A percentile compares a stretch with the other conserved stretches of the same genome.
Conservation (phyloP, 2,113 vertebrate genomes). For the Neotragus moschatus region DNA sequence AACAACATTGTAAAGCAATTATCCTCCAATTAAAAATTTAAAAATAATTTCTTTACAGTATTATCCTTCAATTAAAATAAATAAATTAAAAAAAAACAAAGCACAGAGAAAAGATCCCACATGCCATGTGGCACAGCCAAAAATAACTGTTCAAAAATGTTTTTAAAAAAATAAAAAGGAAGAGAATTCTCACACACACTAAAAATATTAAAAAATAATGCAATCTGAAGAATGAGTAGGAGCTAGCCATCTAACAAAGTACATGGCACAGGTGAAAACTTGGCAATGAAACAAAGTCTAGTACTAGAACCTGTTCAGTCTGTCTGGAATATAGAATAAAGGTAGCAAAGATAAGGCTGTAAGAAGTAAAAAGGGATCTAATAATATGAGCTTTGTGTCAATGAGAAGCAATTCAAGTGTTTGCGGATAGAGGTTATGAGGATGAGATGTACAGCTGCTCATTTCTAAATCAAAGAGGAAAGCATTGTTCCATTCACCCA, state of each 20-base stretch:
- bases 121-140: background rate
- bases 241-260: background rate
- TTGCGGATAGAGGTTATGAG: background rate
- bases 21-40: background rate
- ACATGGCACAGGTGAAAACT: background rate
- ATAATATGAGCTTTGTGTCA: background rate
- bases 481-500: background rate
- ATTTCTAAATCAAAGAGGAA: conserved; percentile 22
- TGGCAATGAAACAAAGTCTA: background rate
- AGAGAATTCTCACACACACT: background rate
- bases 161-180: background rate
- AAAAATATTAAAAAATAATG: background rate
- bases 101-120: background rate
- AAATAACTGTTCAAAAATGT: background rate
- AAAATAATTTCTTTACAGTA: background rate
- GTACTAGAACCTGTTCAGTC: background rate
- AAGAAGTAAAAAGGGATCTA: background rate
- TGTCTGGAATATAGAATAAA: background rate
- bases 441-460: background rate
- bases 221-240: conserved; percentile 6
- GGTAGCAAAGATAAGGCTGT: background rate
- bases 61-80: background rate
- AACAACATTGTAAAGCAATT: background rate
- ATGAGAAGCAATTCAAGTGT: background rate
- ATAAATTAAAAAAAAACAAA: background rate